Base-by-base conservation (phyloP, 2,113 vertebrate genomes). In the Labrus mixtus region DNA sequence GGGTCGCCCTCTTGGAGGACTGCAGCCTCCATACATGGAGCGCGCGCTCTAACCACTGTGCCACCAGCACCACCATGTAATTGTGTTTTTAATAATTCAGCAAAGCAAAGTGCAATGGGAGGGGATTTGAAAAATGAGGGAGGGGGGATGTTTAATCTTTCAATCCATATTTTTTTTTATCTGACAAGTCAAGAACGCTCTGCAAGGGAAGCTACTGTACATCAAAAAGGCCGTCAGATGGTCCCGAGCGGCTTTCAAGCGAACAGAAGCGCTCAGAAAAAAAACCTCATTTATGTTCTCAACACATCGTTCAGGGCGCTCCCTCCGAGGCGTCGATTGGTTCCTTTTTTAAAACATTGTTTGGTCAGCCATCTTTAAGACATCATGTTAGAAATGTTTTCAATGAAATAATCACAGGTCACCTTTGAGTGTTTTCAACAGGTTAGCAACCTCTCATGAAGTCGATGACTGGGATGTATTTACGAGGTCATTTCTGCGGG, bases 171-270 rank as follows among this genome's bases (percentile, higher is more conserved):
- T n/a, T n/a, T n/a, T n/a, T n/a, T n/a, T 94, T 94, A 94, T 92
- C 89, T 90, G 86, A 94, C 83, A 91, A 93, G 89, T 92, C 81
- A 55, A 93, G 93, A 93, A 92, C 88, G 71, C 81, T 85, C 85
- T 89, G 90, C 90, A 80, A 79, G 80, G 36, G 92, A 87, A 84
- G 92, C 89, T 66, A 22, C 84, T 63, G 79, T 71, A 93, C 91
- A 93, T 95, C 93, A 95, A 95, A 33, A 96, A 89, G 88, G 68
- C 87, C 93, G 93, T 95, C 93, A 94, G 91, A 94, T 93, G 84
- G 84, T 92, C 92, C 93, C 94, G 85, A 91, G 93, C 94, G 90
- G 89, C 92, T 91, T 92, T 90, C 67, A 72, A 87, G 84, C 78
- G 60, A 81, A 78, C 79, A 68, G 83, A 61, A 72, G 33, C 68